Base-by-base conservation (phyloP, 2,113 vertebrate species). In the Alosa alosa region DNA sequence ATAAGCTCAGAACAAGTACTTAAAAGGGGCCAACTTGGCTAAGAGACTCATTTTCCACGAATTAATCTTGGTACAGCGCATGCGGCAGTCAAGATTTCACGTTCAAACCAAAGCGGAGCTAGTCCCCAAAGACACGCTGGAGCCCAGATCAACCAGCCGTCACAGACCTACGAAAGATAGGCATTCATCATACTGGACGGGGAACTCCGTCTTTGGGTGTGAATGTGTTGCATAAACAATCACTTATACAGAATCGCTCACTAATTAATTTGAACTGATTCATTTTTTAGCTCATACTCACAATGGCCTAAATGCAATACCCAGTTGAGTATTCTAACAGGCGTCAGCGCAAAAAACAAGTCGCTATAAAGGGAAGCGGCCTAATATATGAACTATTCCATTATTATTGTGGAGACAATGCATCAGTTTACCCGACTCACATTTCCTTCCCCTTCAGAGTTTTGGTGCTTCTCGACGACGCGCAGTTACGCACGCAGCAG, bases 261-360 rank as follows among this genome's bases (percentile, higher is more conserved):
- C 25, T 36, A 78, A 41, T 36, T 17, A 78, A 78, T 39, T 39
- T 15, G 15, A 15, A 13, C 4, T 39, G 72, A 17, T 78, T 78
- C 11, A 78, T 36, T 78, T 15, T 17, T 4, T 78, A 68, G 20
- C 50, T 52, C 50, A 60, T 60, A 22, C 57, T 78, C 72, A 78
- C 72, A 39, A 78, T 39, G 41, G 25, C 13, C 72, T 39, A 78
- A 41, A 78, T 78, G 17, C 36, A 39, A 41, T 13, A 78, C n/a
- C 72, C 72, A 39, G 72, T 31, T 78, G 72, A 78, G 72, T 78
- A 78, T 78, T 78, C 13, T 39, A 78, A 39, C 72, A 78, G 72
- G 10, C 72, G 13, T 39, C 31, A 25, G n/a, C 25, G 1, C 64
- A 60, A 60, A 60, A 20, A 17, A 60, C 9, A 72, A 31, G 64